Percentiles rank a stretch among this genome's conserved stretches.
These are phyloP conservation scores for Zeuzera pyrina DNA, from an alignment of 2,888 invertebrate genomes.

Conservation along the genomic window DNA sequence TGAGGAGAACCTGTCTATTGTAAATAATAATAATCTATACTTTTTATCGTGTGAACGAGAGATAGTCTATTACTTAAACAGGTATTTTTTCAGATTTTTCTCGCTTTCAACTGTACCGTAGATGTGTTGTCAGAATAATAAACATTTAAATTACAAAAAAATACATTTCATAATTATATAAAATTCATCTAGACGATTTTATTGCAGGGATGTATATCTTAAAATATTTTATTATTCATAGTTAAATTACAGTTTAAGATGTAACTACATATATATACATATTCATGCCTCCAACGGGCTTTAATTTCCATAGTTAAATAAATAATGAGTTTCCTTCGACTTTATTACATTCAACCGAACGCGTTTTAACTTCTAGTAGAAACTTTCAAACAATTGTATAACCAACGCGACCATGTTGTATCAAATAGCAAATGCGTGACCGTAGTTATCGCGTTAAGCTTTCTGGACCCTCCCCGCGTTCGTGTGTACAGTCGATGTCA, in stretches of 20 bases:
- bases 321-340: too few species aligned
- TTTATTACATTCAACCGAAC: too few species aligned
- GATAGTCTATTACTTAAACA: slow-evolving; percentile 69
- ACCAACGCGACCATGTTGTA: too few species aligned
- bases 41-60: slow-evolving; percentile 71
- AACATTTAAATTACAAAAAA: slow-evolving; percentile 64
- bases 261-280: slow-evolving; percentile 37
- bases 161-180: slow-evolving; percentile 66
- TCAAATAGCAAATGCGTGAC: too few species aligned
- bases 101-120: slow-evolving; percentile 73
- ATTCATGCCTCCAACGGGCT: slow-evolving; percentile 42
- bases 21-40: slow-evolving; percentile 69
- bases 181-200: slow-evolving; percentile 65
- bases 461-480: slow-evolving; percentile 24
- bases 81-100: slow-evolving; percentile 72
- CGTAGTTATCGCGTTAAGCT: slow-evolving; percentile 33
- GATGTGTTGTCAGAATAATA: slow-evolving; percentile 70
- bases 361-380: too few species aligned
- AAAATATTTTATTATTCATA: slow-evolving; percentile 68
- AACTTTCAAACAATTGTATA: too few species aligned
- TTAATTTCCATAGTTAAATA: slow-evolving; percentile 41
- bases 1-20: slow-evolving; percentile 53
- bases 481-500: slow-evolving; percentile 26
- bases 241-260: slow-evolving; percentile 63
- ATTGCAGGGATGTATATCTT: slow-evolving; percentile 69